Percentiles rank a stretch among this genome's conserved stretches.
These are phyloP conservation scores for Lasioglossum morio DNA, from an alignment of 2,888 invertebrate species.

Conservation along the genomic window DNA sequence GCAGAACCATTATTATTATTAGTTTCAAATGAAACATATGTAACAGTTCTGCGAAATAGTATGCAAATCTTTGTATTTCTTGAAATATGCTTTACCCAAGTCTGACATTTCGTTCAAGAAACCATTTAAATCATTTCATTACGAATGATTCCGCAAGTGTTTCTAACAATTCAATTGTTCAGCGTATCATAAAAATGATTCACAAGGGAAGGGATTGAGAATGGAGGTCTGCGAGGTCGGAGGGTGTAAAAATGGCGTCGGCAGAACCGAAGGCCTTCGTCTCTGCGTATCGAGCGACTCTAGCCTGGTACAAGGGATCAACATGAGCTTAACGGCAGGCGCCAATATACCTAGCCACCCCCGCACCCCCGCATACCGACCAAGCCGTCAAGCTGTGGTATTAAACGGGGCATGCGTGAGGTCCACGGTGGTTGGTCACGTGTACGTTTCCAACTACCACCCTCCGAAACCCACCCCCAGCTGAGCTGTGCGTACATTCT, in stretches of 20 bases:
- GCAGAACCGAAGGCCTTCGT: constrained; percentile 35
- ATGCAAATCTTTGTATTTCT: no score
- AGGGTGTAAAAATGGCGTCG: constrained; percentile 54
- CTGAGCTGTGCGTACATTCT: constrained; percentile 58
- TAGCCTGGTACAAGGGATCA: constrained; percentile 77
- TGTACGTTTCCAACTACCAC: constrained; percentile 63
- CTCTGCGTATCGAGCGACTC: constrained; percentile 70
- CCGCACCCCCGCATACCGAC: constrained; percentile 69
- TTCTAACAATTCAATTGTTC: no score
- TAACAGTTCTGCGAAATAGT: no score
- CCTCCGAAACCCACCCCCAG: constrained; percentile 14
- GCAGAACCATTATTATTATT: background rate
- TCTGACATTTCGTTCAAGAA: no score
- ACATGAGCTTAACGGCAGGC: constrained; percentile 80
- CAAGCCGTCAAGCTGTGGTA: constrained; percentile 77
- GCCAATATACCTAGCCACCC: constrained; percentile 79
- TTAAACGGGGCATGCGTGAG: constrained; percentile 78
- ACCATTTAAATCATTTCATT: no score
- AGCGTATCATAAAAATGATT: background rate
- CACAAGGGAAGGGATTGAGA: background rate
- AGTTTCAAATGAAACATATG: no score
- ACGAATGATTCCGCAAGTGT: no score
- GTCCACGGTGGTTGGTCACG: constrained; percentile 71
- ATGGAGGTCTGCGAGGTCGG: background rate
- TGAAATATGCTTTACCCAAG: no score